A percentile compares a stretch with the other conserved stretches of the same genome.
Conservation (phyloP, 2,113 vertebrate species). For the Sylvia atricapilla region DNA sequence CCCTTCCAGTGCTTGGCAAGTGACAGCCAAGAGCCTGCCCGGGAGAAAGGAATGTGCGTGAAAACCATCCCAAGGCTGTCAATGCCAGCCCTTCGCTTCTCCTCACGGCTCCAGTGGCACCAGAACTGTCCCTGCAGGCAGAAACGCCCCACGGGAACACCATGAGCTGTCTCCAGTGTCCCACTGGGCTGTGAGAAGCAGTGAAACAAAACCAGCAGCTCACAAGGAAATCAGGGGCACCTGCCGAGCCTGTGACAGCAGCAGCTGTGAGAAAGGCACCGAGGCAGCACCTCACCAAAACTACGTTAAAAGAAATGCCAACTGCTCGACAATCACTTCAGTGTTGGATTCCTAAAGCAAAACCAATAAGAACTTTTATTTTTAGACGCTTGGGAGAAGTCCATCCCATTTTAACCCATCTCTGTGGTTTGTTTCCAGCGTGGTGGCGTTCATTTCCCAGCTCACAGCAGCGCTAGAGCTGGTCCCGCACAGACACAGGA, state of each 20-base stretch:
- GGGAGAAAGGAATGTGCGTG: background rate
- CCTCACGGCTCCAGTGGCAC: no score
- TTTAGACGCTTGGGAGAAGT: background rate
- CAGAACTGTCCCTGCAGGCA: background rate
- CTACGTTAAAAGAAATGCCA: background rate
- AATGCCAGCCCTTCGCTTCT: no score
- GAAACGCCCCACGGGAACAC: background rate
- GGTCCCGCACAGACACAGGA: no score
- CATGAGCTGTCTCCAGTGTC: no score
- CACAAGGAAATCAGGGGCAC: background rate
- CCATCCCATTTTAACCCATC: no score
- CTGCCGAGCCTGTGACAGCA: background rate
- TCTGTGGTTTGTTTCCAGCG: background rate
- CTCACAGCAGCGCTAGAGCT: background rate
- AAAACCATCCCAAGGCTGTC: background rate
- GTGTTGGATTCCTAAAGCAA: background rate
- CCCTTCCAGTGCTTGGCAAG: background rate
- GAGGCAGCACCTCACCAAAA: background rate
- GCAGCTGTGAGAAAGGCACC: background rate
- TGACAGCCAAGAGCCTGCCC: no score
- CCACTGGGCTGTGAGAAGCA: background rate
- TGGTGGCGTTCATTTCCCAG: background rate
- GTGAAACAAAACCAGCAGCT: background rate
- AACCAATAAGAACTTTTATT: background rate
- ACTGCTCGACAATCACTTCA: background rate